Base-by-base conservation (phyloP, 2,113 vertebrate species). In the Solea senegalensis region DNA sequence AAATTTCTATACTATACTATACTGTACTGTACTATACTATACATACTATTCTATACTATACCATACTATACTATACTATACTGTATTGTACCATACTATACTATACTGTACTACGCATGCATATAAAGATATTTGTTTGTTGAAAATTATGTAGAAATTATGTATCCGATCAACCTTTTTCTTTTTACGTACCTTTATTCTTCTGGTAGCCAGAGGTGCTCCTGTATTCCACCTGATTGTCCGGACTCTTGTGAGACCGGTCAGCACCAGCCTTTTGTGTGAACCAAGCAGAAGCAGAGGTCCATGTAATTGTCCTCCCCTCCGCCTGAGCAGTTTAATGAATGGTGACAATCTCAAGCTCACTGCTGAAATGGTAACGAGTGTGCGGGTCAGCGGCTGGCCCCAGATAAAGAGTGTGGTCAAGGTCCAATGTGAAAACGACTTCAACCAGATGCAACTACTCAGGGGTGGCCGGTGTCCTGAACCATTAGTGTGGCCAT, bases 221-320 rank as follows among this genome's bases (percentile, higher is more conserved):
- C 9, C 39, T 13, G 4, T 28, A 27, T 34, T 66, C 46, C 55
- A 61, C 10, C 57, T 60, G 40, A 57, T 45, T 27, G 65, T 9
- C 54, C 1, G 44, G 43, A 61, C 26, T 40, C 60, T 16, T 45
- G 60, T 2, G 0, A 46, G 68, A 15, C 39, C 34, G 72, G 73
- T 83, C 72, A 81, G 69, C 56, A 6, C 13, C 9, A 52, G 53
- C 10, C 59, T 70, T 84, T 79, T 83, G 56, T 82, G 55, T 76
- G 72, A 71, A 76, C 73, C 26, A 65, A 66, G 56, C 63, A 52
- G 65, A 84, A 39, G 71, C 86, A 76, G 63, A 83, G 82, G 65
- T 56, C 86, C 85, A 78, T 91, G 86, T 88, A 89, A 88, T 86
- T 85, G 69, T 58, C 82, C 78, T 69, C 40, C 77, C 55, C 44